Conservation (phyloP, 1,140 invertebrate genomes). For the Trichonephila inaurata region DNA sequence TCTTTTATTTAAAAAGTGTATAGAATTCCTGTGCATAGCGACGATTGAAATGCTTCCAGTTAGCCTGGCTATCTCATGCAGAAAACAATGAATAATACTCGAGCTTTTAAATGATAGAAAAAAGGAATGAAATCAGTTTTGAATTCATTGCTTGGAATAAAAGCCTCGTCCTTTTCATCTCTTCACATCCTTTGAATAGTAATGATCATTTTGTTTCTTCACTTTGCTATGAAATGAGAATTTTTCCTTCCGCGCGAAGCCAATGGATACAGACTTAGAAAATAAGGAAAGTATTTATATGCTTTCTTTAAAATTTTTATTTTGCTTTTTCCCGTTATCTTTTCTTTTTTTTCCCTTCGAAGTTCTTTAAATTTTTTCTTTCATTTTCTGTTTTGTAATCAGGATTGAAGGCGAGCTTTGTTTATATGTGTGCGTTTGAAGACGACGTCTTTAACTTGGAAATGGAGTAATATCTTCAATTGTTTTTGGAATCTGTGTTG, state of each 20-base stretch:
- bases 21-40: constrained; percentile 24
- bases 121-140: constrained; percentile 47
- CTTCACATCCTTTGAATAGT: constrained; percentile 61
- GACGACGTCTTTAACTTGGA: constrained; percentile 60
- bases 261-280: constrained; percentile 37
- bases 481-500: neutral
- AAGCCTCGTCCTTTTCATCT: constrained; percentile 14
- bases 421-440: constrained; percentile 1
- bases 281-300: constrained; percentile 64
- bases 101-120: constrained; percentile 30
- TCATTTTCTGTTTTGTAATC: constrained; percentile 33
- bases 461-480: constrained; percentile 66
- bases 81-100: constrained; percentile 75
- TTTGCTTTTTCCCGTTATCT: constrained; percentile 2
- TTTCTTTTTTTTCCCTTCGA: constrained; percentile 11
- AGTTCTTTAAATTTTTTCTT: neutral
- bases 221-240: constrained; percentile 52
- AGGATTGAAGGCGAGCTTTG: constrained; percentile 49
- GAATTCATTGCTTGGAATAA: constrained; percentile 73
- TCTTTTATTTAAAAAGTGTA: constrained; percentile 24
- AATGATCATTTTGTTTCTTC: constrained; percentile 75
- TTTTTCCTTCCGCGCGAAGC: constrained; percentile 14
- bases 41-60: constrained; percentile 31
- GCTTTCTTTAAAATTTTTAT: constrained; percentile 32
- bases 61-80: neutral